These are phyloP conservation scores for Caiman crocodilus DNA, from an alignment of 2,797 vertebrate genomes.

Conservation along the genomic window DNA sequence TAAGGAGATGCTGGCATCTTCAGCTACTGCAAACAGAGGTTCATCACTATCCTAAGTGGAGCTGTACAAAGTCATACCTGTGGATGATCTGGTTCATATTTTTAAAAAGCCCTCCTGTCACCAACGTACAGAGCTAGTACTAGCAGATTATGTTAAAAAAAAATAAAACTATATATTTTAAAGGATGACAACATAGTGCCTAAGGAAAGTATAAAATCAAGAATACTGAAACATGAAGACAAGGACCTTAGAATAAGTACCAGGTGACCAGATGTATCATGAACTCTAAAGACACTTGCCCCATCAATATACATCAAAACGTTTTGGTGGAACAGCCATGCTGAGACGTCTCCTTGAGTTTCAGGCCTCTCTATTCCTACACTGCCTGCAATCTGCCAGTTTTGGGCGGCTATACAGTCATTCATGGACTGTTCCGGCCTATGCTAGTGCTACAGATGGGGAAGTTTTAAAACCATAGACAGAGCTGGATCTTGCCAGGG, in stretches of 20 bases:
- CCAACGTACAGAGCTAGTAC: not conserved
- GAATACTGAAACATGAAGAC: not conserved
- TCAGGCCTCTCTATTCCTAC: not conserved
- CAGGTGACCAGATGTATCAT: not conserved
- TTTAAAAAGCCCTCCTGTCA: not conserved
- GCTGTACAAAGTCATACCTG: not conserved
- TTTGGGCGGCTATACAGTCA: not conserved
- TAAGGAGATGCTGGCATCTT: not conserved
- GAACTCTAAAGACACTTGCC: not conserved
- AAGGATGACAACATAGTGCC: not conserved
- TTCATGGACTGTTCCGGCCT: not conserved
- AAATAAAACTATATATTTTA: too few species aligned
- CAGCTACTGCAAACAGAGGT: not conserved
- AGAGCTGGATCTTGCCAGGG: not conserved
- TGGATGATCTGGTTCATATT: not conserved
- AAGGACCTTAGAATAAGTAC: not conserved
- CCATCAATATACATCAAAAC: fast-evolving
- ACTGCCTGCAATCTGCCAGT: not conserved
- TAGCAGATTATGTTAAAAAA: not conserved
- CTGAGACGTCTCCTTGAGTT: not conserved
- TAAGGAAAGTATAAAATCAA: not conserved
- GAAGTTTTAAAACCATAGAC: not conserved
- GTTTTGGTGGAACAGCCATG: too few species aligned
- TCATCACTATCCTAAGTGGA: not conserved
- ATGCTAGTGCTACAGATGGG: not conserved